A percentile compares a stretch with the other conserved stretches of the same genome.
Evolutionary conservation across 2,113 vertebrate genomes (phyloP).

Genomic region (Tapirus terrestris): DNA sequence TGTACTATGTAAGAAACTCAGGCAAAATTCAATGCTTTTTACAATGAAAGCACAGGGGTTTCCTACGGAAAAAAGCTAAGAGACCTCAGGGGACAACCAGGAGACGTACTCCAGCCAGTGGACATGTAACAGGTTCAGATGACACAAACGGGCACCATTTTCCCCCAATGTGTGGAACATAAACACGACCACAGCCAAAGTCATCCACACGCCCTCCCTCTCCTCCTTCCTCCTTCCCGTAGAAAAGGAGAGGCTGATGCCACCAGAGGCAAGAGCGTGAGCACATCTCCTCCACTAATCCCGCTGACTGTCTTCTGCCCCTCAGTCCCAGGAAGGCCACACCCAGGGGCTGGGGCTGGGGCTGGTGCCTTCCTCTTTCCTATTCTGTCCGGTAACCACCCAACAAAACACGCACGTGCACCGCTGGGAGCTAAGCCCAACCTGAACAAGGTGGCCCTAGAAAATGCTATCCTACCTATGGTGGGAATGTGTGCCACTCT

Average conservation of each 20-base stretch:
- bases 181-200: background rate
- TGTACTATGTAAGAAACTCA: background rate
- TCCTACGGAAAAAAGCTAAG: background rate
- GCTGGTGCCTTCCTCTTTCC: background rate
- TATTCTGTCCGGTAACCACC: background rate
- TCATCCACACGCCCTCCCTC: background rate
- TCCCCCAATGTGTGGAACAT: background rate
- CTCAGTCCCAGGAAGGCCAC: background rate
- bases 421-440: background rate
- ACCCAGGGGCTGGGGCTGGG: background rate
- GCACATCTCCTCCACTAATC: background rate
- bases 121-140: background rate
- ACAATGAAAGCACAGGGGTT: background rate
- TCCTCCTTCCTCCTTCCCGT: background rate
- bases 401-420: background rate
- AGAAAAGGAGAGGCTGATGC: background rate
- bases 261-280: background rate
- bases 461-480: background rate
- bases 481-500: background rate
- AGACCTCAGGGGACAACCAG: background rate
- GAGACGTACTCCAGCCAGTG: background rate
- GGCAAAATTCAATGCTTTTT: background rate
- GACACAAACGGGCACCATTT: background rate
- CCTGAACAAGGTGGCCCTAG: accelerated
- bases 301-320: background rate